Base-by-base conservation (phyloP, 2,888 invertebrate species). In the Hypselothyrea guttata region DNA sequence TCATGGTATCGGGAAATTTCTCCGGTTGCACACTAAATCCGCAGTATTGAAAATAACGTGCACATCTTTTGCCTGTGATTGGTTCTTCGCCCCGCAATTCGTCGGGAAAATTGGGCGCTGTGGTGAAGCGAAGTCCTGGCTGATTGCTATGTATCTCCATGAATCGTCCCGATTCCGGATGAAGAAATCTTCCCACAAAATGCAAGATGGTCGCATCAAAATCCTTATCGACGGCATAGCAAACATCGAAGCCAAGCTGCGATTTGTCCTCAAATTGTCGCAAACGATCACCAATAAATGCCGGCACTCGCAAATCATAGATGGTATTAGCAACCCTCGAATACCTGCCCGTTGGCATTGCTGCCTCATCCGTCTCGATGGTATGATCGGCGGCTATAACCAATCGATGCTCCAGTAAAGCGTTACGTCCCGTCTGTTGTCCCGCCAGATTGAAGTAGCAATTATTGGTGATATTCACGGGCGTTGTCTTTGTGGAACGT, bases 381-480 rank as follows among this genome's bases (percentile, higher is more conserved):
- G 93, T 95, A 64, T 92, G 91, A 86, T 96, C 94, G 2, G 96
- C 95, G 82, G 94, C 94, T 34, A 97, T 92, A 4, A 91, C 91
- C 40, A 96, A 89, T n/a, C 92, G 90, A 87, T 96, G 96, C 15
- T 94, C 93, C 71, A 92, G 92, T 58, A 95, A 87, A 47, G 92
- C 92, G n/a, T 91, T 90, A 0, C 92, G 89, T 0, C 95, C 70
- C 16, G 85, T 71, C 45, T 66, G 86, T 90, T 97, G 96, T 3
- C 98, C 98, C 31, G 94, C 96, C 27, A 98, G 91, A 90, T 98
- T 98, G 90, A 98, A 98, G 88, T 95, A 98, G 1, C 95, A 93
- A 85, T 97, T 95, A 89, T 95, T 96, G 35, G 96, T 96, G 47
- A 98, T 90, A 88, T 96, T 97, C 49, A 98, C 91, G 4, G 95